Evolutionary conservation across 2,888 invertebrate genomes (phyloP).

Genomic region (Cantharis flavilabris): DNA sequence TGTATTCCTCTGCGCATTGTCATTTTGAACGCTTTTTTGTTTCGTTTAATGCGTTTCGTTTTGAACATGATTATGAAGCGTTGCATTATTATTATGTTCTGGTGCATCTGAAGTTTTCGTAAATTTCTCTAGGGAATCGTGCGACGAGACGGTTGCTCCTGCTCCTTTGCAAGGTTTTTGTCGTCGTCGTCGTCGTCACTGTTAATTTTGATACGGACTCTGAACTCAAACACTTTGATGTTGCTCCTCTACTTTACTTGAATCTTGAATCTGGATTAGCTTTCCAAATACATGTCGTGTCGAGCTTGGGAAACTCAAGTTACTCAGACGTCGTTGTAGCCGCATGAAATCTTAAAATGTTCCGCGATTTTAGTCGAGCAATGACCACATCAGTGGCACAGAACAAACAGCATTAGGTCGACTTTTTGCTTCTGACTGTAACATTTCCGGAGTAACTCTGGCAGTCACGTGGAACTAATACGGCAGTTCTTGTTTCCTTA

Average conservation of each 20-base stretch:
- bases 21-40: conserved; percentile 14
- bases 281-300: conserved; percentile 1
- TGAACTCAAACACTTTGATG: conserved; percentile 21
- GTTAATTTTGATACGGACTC: conserved; percentile 13
- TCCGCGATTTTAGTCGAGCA: conserved; percentile 29
- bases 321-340: conserved; percentile 7
- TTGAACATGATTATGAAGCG: conserved; percentile 34
- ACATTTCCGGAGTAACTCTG: conserved; percentile 23
- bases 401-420: conserved; percentile 37
- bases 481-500: conserved; percentile 23
- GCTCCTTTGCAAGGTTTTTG: conserved; percentile 15
- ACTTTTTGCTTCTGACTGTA: conserved; percentile 28
- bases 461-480: conserved; percentile 27
- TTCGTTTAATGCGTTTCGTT: conserved; percentile 28
- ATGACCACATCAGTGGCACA: conserved; percentile 34
- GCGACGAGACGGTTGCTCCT: conserved; percentile 23
- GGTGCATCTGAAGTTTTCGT: conserved; percentile 37
- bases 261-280: not conserved
- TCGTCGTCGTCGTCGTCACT: conserved; percentile 14
- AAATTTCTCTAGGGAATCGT: conserved; percentile 48
- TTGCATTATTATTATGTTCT: conserved; percentile 32
- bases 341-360: conserved; percentile 25
- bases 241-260: not conserved
- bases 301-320: not conserved
- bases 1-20: conserved; percentile 23